These are phyloP conservation scores for Ennomos erosarius DNA, from an alignment of 2,888 invertebrate species.

Conservation along the genomic window DNA sequence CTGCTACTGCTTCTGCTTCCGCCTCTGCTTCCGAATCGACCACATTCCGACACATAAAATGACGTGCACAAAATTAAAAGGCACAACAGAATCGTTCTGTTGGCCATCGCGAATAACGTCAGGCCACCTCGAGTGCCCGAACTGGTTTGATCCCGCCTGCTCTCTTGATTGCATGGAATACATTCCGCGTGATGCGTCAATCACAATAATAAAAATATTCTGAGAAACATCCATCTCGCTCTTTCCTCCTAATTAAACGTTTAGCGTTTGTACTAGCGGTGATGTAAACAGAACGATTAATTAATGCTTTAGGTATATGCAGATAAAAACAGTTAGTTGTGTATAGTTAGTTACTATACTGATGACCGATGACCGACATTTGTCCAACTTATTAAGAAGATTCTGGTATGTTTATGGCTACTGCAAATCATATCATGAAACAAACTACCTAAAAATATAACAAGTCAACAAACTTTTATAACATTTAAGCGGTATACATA, in stretches of 20 bases:
- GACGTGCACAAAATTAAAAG: constrained; percentile 58
- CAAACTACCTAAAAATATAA: too few relatives aligned
- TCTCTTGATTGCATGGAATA: constrained; percentile 46
- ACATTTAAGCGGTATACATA: too few relatives aligned
- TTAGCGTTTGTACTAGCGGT: constrained; percentile 47
- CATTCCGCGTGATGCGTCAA: constrained; percentile 46
- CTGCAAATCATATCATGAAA: too few relatives aligned
- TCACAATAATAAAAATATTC: constrained; percentile 34
- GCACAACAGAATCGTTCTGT: constrained; percentile 64
- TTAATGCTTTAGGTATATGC: background rate
- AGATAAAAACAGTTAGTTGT: constrained; percentile 15
- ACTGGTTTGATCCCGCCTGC: constrained; percentile 44
- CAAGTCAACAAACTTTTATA: too few relatives aligned
- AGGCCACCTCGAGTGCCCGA: constrained; percentile 39
- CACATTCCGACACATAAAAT: constrained; percentile 54
- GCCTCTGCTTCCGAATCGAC: constrained; percentile 45
- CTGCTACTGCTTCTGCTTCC: constrained; percentile 42
- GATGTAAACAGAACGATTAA: constrained; percentile 43
- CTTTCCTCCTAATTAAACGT: constrained; percentile 28
- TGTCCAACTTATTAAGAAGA: too few relatives aligned
- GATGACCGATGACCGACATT: too few relatives aligned
- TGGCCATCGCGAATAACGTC: constrained; percentile 60
- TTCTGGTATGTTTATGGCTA: too few relatives aligned
- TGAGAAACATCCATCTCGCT: constrained; percentile 47
- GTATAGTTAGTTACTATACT: too few relatives aligned